Evolutionary conservation across 2,888 invertebrate genomes (phyloP).

Genomic region (Villa cingulata): DNA sequence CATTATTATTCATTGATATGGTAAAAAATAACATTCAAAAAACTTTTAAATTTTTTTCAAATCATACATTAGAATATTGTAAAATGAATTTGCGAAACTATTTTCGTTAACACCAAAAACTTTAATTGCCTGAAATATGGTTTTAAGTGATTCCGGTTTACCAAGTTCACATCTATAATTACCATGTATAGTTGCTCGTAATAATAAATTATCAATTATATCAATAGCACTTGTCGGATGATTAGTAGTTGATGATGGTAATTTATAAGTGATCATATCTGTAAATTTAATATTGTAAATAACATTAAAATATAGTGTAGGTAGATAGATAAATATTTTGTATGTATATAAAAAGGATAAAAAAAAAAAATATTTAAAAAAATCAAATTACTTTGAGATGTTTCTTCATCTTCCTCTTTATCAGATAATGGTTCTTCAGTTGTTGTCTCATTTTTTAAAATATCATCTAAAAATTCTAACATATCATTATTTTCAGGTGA

Average conservation of each 20-base stretch:
- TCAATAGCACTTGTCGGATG: constrained; percentile 9
- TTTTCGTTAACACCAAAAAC: constrained; percentile 27
- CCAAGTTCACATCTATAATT: constrained; percentile 29
- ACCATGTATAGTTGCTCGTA: constrained; percentile 27
- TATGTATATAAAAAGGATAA: not conserved
- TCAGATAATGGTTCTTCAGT: constrained; percentile 30
- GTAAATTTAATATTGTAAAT: not conserved
- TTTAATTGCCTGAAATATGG: constrained; percentile 29
- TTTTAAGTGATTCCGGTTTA: constrained; percentile 29
- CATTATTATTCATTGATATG: too few species aligned
- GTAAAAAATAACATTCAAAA: not conserved
- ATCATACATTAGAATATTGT: constrained; percentile 32
- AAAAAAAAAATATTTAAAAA: not conserved
- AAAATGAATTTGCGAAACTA: constrained; percentile 26
- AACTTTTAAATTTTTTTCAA: not conserved
- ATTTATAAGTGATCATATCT: not conserved
- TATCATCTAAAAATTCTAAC: constrained; percentile 29
- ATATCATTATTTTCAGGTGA: constrained; percentile 23
- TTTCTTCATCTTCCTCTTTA: constrained; percentile 31
- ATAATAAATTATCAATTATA: constrained; percentile 30
- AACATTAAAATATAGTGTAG: not conserved
- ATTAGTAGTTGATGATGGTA: not conserved
- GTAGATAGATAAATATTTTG: not conserved
- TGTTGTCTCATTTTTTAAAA: constrained; percentile 21
- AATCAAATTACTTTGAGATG: constrained; percentile 19